These are phyloP conservation scores for Lutjanus campechanus DNA, from an alignment of 2,797 vertebrate genomes.

Conservation along the genomic window DNA sequence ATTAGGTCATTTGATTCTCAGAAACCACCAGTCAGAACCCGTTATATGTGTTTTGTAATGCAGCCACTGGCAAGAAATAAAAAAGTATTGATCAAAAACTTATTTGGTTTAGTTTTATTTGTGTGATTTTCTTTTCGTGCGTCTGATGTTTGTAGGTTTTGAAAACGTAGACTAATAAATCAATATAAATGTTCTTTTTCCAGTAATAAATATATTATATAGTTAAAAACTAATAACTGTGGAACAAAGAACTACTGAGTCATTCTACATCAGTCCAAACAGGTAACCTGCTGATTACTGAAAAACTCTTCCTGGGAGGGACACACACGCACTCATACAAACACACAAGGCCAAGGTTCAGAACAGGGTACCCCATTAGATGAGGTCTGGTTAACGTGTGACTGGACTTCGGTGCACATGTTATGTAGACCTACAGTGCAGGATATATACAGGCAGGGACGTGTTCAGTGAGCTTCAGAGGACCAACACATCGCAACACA, in stretches of 20 bases:
- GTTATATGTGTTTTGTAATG: not conserved
- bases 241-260: conserved; percentile 35
- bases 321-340: conserved; percentile 15
- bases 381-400: conserved; percentile 75
- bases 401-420: conserved; percentile 34
- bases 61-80: not conserved
- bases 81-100: not conserved
- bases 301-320: conserved; percentile 40
- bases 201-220: not conserved
- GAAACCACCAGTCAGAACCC: not conserved
- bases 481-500: conserved; percentile 26
- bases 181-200: not conserved
- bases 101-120: not conserved
- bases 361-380: conserved; percentile 45
- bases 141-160: not conserved
- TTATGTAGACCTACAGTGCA: not conserved
- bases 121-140: not conserved
- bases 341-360: conserved; percentile 62
- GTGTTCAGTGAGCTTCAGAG: conserved; percentile 20
- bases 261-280: conserved; percentile 41
- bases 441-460: conserved; percentile 38
- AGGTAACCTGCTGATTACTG: conserved; percentile 52
- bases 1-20: conserved; percentile 15
- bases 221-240: not conserved
- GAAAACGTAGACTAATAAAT: not conserved